These are phyloP conservation scores for Sminthurinus signatus DNA, from an alignment of 1,140 invertebrate genomes.

Conservation along the genomic window DNA sequence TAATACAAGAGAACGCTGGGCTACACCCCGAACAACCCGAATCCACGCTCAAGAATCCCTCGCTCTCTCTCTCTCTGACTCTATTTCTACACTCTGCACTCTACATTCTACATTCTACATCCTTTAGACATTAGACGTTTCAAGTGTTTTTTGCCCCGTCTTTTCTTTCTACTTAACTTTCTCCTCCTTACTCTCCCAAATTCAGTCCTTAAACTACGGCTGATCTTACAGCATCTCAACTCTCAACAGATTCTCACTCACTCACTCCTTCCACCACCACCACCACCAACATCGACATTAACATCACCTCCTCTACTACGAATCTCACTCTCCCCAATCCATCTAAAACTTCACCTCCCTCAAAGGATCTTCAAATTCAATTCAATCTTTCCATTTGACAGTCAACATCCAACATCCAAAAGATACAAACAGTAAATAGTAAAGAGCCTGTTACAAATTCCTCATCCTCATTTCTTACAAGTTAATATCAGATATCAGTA, in stretches of 20 bases:
- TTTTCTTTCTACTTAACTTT: conserved; percentile 39
- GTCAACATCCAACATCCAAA: too few species aligned
- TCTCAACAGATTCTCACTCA: too few species aligned
- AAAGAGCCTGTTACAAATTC: too few species aligned
- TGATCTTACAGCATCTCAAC: conserved; percentile 13
- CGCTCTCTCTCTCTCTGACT: not conserved
- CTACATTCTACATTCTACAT: not conserved
- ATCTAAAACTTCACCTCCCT: conserved; percentile 3
- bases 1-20: conserved; percentile 19
- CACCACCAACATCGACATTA: not conserved
- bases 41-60: not conserved
- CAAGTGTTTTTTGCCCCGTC: conserved; percentile 21
- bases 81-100: not conserved
- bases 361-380: conserved; percentile 7
- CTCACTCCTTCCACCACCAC: not conserved
- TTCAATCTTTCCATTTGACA: too few species aligned
- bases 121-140: not conserved
- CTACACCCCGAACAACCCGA: conserved; percentile 18
- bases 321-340: conserved; percentile 15
- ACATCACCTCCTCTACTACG: too few species aligned
- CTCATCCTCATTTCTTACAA: too few species aligned
- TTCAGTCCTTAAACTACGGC: conserved; percentile 29
- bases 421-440: too few species aligned
- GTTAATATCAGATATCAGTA: too few species aligned
- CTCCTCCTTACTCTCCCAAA: conserved; percentile 30